Conservation (phyloP, 2,113 vertebrate genomes). For the Tragulus kanchil region DNA sequence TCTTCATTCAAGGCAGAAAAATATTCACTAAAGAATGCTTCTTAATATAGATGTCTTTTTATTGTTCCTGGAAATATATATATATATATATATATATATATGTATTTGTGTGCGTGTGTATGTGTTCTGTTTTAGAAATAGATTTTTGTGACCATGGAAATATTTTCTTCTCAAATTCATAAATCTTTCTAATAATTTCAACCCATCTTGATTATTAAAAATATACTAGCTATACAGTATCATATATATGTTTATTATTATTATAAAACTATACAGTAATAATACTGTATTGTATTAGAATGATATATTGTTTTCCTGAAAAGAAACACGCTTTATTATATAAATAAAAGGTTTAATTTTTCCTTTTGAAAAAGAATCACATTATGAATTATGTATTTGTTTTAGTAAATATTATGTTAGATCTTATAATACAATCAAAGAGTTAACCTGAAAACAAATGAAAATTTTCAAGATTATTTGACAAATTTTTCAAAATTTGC, state of each 20-base stretch:
- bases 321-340: not conserved
- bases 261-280: not conserved
- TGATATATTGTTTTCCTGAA: not conserved
- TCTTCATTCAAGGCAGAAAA: not conserved
- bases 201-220: not conserved
- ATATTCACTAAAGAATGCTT: not conserved
- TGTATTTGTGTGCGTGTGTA: not conserved
- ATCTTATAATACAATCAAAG: not conserved
- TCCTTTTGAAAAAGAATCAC: not conserved
- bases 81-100: accelerated
- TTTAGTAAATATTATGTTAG: slow-evolving; percentile 11
- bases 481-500: not conserved
- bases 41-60: not conserved
- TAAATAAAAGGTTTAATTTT: not conserved
- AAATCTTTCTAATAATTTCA: not conserved
- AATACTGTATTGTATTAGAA: not conserved
- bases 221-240: not conserved
- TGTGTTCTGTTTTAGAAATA: not conserved
- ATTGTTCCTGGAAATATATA: not conserved
- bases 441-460: not conserved
- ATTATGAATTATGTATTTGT: not conserved
- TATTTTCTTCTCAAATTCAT: not conserved
- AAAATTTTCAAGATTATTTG: not conserved
- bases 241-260: not conserved
- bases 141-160: not conserved